A percentile compares a stretch with the other conserved stretches of the same genome.
phyloP scores from a whole-genome alignment of 2,797 vertebrate genomes.

The Acomys russatus region DNA sequence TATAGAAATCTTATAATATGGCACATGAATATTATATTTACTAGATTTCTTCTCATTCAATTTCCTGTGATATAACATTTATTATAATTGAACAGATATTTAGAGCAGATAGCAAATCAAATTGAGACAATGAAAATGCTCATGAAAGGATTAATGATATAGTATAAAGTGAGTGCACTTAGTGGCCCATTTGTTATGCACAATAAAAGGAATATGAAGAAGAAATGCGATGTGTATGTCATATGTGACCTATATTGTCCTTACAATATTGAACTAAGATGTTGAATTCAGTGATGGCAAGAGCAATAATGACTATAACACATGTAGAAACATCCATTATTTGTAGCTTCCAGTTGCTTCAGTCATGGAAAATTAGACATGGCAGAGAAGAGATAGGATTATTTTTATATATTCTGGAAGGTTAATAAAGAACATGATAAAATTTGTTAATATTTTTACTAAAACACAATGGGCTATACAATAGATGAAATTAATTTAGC shows the following conservation, averaged over 20 bases:
- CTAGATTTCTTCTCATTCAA: constrained; percentile 2
- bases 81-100: constrained; percentile 56
- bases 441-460: constrained; percentile 83
- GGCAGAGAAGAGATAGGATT: constrained; percentile 48
- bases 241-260: constrained; percentile 23
- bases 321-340: background rate
- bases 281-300: constrained; percentile 20
- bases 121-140: constrained; percentile 7
- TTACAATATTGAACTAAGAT: constrained; percentile 59
- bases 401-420: constrained; percentile 73
- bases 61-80: constrained; percentile 48
- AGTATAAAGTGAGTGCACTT: constrained; percentile 11
- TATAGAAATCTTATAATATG: background rate
- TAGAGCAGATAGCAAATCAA: constrained; percentile 4
- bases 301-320: constrained; percentile 52
- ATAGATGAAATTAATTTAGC: constrained; percentile 76
- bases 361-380: constrained; percentile 49
- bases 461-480: constrained; percentile 68
- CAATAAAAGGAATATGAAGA: background rate
- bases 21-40: background rate
- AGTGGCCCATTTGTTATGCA: constrained; percentile 22
- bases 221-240: constrained; percentile 7
- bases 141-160: constrained; percentile 17
- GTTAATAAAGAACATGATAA: constrained; percentile 79
- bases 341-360: background rate